Evolutionary conservation across 2,113 vertebrate genomes (phyloP).

Genomic region (Menura novaehollandiae): DNA sequence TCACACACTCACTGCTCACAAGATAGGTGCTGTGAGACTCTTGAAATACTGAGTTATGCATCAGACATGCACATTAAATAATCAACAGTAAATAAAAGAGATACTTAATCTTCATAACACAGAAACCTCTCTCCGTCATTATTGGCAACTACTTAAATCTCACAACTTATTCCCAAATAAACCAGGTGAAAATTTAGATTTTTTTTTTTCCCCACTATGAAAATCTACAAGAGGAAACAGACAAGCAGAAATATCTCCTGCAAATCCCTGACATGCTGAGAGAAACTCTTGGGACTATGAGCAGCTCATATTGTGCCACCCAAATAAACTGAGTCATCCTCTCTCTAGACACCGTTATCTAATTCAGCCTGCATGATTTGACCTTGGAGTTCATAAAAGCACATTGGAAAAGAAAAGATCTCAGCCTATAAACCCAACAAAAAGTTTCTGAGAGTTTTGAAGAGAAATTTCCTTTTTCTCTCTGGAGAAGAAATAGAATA

Average conservation of each 20-base stretch:
- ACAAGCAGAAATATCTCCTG: background rate
- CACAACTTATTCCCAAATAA: background rate
- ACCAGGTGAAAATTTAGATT: background rate
- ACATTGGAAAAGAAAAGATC: background rate
- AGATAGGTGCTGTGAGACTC: background rate
- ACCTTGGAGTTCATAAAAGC: conserved; percentile 33
- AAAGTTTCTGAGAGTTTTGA: background rate
- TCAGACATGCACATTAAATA: background rate
- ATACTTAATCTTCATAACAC: background rate
- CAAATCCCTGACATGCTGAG: background rate
- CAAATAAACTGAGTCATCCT: conserved; percentile 54
- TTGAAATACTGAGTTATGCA: background rate
- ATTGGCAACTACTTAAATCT: background rate
- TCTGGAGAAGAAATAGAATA: background rate
- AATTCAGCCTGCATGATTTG: conserved; percentile 27
- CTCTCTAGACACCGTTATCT: conserved; percentile 27
- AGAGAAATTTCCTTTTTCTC: background rate
- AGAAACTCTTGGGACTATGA: background rate
- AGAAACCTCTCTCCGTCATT: background rate
- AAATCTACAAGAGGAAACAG: background rate
- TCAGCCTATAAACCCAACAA: background rate
- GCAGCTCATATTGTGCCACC: background rate
- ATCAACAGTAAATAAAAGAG: background rate
- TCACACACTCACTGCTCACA: background rate
- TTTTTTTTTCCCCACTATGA: background rate